Base-by-base conservation (phyloP, 2,888 invertebrate genomes). In the Biston betularia region DNA sequence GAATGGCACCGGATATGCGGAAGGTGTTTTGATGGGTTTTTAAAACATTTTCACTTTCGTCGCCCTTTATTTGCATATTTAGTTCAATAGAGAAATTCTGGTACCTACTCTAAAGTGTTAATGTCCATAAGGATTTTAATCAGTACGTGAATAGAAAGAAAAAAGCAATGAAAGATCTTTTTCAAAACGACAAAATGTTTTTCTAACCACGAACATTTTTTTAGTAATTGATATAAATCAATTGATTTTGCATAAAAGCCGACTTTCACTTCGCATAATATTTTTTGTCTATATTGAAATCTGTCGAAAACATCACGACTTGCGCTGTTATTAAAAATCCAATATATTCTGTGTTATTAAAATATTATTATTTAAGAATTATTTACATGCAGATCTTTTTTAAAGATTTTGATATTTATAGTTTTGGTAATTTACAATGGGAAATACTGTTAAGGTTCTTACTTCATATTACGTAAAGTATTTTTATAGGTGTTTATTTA, bases 211-310 rank as follows among this genome's bases (percentile, higher is more conserved):
- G n/a, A 48, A 10, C 14, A 50, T n/a, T 34, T 12, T 34, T 38
- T 35, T 14, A 14, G 35, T 35, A 53, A 38, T 11, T 14, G 38
- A 53, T 38, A 15, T 8, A 57, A 50, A 63, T 40, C 44, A 63
- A 65, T 64, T 42, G 9, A 63, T 71, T 62, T 61, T 50, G 34
- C 40, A 38, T 45, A 56, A 45, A 63, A 56, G 9, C 58, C 11
- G 33, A 68, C 74, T 74, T 72, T 74, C 72, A 68, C 72, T 67
- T 56, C 6, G 63, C 54, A 61, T 64, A 45, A 45, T 45, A 57
- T 67, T 70, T 69, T 63, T 57, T 70, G 63, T 68, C 54, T 66
- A 68, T 70, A 71, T 69, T 56, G 64, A 70, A 71, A 66, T 63
- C 60, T 57, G 40, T 65, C 42, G 50, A 56, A 40, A 68, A 63